A percentile compares a stretch with the other conserved stretches of the same genome.
These are phyloP conservation scores for Drosophila sproati DNA, from an alignment of 1,140 invertebrate genomes.

Conservation along the genomic window DNA sequence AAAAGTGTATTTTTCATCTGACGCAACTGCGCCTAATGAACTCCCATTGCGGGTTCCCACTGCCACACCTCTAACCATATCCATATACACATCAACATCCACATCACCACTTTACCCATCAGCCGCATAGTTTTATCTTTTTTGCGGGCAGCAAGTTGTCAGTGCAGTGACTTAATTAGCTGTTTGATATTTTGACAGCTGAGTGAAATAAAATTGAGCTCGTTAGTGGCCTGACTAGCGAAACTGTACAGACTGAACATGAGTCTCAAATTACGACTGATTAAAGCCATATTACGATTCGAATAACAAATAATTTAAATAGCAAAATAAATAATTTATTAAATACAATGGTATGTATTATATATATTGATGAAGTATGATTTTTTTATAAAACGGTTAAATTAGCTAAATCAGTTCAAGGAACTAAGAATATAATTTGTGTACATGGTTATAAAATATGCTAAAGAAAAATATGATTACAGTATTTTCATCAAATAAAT, in stretches of 20 bases:
- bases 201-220: constrained; percentile 48
- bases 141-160: constrained; percentile 44
- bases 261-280: constrained; percentile 5
- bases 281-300: not conserved
- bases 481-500: no score
- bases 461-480: no score
- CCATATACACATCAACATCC: constrained; percentile 26
- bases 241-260: constrained; percentile 3
- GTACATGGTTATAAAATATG: no score
- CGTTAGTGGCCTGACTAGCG: constrained; percentile 59
- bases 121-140: constrained; percentile 28
- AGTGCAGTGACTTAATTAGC: constrained; percentile 63
- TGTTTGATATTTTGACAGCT: constrained; percentile 64
- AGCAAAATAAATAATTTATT: not conserved
- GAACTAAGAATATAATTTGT: no score
- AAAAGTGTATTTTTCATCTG: constrained; percentile 66
- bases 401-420: no score
- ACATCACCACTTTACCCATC: constrained; percentile 3
- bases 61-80: constrained; percentile 20
- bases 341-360: not conserved
- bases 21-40: constrained; percentile 70
- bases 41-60: constrained; percentile 51
- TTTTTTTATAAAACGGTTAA: not conserved
- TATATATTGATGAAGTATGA: no score
- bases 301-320: not conserved